These are phyloP conservation scores for Leucoma salicis DNA, from an alignment of 2,888 invertebrate genomes.

Conservation along the genomic window DNA sequence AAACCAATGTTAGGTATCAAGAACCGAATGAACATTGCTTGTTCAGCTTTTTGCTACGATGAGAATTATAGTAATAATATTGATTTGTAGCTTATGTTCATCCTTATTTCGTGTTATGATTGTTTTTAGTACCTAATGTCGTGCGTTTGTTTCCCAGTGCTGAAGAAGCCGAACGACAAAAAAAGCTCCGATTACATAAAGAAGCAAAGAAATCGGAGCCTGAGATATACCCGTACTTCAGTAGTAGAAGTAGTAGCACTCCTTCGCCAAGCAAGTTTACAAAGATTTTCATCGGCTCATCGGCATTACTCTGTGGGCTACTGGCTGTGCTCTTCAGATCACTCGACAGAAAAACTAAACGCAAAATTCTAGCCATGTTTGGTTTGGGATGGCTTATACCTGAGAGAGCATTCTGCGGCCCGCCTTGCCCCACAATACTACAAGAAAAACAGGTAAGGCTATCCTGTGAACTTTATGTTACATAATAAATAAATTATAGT, in stretches of 20 bases:
- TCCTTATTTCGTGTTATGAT: too few species aligned
- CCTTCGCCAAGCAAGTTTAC: slow-evolving; percentile 1
- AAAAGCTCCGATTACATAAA: background rate
- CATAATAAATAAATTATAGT: too few species aligned
- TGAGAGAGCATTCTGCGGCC: background rate
- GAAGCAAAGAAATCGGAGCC: background rate
- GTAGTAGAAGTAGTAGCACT: background rate
- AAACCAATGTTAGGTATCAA: too few species aligned
- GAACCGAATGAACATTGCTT: too few species aligned
- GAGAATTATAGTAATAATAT: too few species aligned
- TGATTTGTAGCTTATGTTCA: too few species aligned
- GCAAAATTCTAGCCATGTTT: slow-evolving; percentile 12
- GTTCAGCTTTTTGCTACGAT: too few species aligned
- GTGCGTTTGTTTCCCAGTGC: slow-evolving; percentile 32
- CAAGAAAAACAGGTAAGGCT: background rate
- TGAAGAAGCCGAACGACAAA: slow-evolving; percentile 37
- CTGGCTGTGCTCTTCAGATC: slow-evolving; percentile 11
- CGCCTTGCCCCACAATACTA: background rate
- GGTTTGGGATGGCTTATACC: slow-evolving; percentile 22
- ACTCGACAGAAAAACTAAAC: slow-evolving; percentile 8
- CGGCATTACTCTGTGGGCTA: slow-evolving; percentile 10
- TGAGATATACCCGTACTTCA: background rate
- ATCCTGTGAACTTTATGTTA: too few species aligned
- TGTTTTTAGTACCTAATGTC: too few species aligned
- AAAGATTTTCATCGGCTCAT: slow-evolving; percentile 9